phyloP scores from a whole-genome alignment of 1,140 invertebrate species.

The Panagrolaimus sp. region DNA sequence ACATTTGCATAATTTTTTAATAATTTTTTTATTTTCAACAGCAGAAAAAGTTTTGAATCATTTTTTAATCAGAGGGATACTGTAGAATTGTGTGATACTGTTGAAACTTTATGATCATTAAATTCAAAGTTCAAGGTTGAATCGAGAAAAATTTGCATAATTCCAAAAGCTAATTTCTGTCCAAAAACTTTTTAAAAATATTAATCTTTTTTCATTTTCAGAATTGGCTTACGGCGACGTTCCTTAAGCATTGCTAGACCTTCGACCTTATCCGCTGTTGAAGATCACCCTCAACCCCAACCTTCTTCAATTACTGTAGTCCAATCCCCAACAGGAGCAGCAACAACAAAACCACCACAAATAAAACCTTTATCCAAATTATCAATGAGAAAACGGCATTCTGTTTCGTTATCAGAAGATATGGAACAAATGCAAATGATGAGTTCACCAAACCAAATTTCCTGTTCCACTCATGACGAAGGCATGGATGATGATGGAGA shows the following conservation, averaged over 20 bases:
- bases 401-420: constrained; percentile 21
- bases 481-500: too few relatives aligned
- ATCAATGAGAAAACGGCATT: constrained; percentile 18
- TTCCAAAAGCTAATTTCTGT: too few relatives aligned
- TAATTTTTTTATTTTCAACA: too few relatives aligned
- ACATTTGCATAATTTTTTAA: too few relatives aligned
- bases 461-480: too few relatives aligned
- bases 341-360: neutral
- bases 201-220: constrained; percentile 2
- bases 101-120: too few relatives aligned
- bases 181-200: neutral
- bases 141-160: too few relatives aligned
- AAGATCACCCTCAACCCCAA: neutral
- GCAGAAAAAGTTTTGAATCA: too few relatives aligned
- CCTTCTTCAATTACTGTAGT: constrained; percentile 14
- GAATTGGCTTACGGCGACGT: neutral
- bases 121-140: too few relatives aligned
- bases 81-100: too few relatives aligned
- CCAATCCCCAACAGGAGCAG: neutral
- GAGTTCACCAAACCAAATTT: neutral
- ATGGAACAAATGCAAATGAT: constrained; percentile 19
- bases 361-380: neutral
- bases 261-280: neutral
- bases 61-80: too few relatives aligned
- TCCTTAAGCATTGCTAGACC: neutral